Percentiles rank a stretch among this genome's conserved stretches.
Conservation (phyloP, 2,888 invertebrate genomes). For the Tridacna crocea region DNA sequence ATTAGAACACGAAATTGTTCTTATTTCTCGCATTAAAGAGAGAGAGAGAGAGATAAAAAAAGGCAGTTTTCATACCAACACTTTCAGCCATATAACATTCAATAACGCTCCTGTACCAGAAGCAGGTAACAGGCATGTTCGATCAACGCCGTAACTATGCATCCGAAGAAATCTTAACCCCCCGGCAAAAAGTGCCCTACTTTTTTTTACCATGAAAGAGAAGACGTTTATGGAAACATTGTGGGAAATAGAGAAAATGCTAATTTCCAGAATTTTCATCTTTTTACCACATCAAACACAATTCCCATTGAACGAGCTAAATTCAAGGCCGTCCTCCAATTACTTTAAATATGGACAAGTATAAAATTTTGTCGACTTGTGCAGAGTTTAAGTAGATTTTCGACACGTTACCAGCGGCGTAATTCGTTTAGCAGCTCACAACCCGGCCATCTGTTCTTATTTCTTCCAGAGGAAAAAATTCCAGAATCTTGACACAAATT, state of each 20-base stretch:
- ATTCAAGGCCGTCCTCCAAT: not conserved
- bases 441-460: constrained; percentile 41
- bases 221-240: not conserved
- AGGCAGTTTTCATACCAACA: not conserved
- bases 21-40: not conserved
- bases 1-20: no score
- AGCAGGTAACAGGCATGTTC: not conserved
- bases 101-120: not conserved
- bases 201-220: not conserved
- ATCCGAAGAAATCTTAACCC: not conserved
- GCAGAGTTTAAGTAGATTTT: not conserved
- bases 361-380: not conserved
- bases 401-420: constrained; percentile 8
- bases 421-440: constrained; percentile 38
- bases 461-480: constrained; percentile 21
- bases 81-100: not conserved
- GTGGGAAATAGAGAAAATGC: not conserved
- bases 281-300: not conserved
- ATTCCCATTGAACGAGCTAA: not conserved
- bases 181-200: not conserved
- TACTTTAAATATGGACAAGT: not conserved
- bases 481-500: constrained; percentile 45
- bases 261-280: not conserved
- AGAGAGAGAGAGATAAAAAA: not conserved
- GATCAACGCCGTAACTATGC: not conserved